Evolutionary conservation across 2,888 invertebrate species (phyloP).

Genomic region (Pristionchus exspectatus): DNA sequence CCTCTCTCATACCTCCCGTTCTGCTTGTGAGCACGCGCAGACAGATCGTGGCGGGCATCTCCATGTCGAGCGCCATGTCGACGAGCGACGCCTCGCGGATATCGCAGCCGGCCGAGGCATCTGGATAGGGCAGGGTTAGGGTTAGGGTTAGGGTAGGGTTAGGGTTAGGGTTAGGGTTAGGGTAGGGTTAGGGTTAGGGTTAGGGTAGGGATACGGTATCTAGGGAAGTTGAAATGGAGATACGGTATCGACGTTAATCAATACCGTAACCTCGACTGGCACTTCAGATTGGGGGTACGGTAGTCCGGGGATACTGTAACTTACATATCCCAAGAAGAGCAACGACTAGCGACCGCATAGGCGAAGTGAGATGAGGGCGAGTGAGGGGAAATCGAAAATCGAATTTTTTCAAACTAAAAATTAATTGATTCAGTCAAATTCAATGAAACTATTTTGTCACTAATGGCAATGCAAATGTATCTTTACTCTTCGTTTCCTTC

Average conservation of each 20-base stretch:
- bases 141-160: too few relatives aligned
- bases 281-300: not conserved
- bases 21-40: slow-evolving; percentile 3
- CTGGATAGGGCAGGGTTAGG: not conserved
- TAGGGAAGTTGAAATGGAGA: not conserved
- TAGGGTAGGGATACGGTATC: not conserved
- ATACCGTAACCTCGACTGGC: too few relatives aligned
- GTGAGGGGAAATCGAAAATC: not conserved
- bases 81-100: slow-evolving; percentile 22
- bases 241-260: not conserved
- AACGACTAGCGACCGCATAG: not conserved
- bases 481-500: not conserved
- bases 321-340: not conserved
- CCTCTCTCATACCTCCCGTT: not conserved
- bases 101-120: not conserved
- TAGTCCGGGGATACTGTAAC: not conserved
- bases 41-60: not conserved
- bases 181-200: not conserved
- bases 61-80: slow-evolving; percentile 18
- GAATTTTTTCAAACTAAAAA: not conserved
- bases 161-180: not conserved
- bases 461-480: not conserved
- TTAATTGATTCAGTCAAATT: not conserved
- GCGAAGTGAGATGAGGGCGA: not conserved
- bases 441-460: not conserved